phyloP scores from a whole-genome alignment of 2,797 vertebrate genomes.

The Acrossocheilus fasciatus region DNA sequence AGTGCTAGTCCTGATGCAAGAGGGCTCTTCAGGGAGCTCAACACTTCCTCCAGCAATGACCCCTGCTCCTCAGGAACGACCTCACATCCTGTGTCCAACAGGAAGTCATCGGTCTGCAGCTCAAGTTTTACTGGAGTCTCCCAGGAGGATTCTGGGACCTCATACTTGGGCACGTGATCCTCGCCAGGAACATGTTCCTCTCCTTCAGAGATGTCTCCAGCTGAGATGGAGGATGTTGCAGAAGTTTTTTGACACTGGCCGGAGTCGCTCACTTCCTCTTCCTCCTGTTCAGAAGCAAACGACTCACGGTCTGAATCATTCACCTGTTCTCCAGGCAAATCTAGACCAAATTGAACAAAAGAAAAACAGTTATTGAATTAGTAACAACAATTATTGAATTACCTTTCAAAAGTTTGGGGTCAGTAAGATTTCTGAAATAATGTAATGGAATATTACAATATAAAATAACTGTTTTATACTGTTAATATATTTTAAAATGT shows the following conservation, averaged over 20 bases:
- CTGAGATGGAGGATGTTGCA: constrained; percentile 39
- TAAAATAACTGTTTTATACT: not conserved
- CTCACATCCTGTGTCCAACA: constrained; percentile 59
- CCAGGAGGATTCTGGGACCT: constrained; percentile 61
- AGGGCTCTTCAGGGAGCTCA: constrained; percentile 78
- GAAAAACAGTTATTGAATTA: not conserved
- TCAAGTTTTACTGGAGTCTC: constrained; percentile 44
- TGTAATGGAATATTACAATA: not conserved
- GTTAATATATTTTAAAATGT: not conserved
- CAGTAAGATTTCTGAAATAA: not conserved
- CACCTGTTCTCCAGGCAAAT: constrained; percentile 1
- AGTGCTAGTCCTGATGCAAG: constrained; percentile 62
- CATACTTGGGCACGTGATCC: constrained; percentile 55
- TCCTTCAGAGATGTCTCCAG: constrained; percentile 46
- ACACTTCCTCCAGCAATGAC: constrained; percentile 78
- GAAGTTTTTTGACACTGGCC: constrained; percentile 38
- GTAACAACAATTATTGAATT: not conserved
- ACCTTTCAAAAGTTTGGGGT: not conserved
- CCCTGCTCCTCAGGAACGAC: constrained; percentile 67
- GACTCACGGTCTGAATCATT: not conserved
- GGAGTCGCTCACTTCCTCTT: constrained; percentile 34
- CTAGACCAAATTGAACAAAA: not conserved
- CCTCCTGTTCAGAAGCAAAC: constrained; percentile 28
- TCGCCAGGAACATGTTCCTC: constrained; percentile 58
- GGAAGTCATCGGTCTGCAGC: constrained; percentile 64